A percentile compares a stretch with the other conserved stretches of the same genome.
These are phyloP conservation scores for Acanthosoma haemorrhoidale DNA, from an alignment of 2,888 invertebrate genomes.

Conservation along the genomic window DNA sequence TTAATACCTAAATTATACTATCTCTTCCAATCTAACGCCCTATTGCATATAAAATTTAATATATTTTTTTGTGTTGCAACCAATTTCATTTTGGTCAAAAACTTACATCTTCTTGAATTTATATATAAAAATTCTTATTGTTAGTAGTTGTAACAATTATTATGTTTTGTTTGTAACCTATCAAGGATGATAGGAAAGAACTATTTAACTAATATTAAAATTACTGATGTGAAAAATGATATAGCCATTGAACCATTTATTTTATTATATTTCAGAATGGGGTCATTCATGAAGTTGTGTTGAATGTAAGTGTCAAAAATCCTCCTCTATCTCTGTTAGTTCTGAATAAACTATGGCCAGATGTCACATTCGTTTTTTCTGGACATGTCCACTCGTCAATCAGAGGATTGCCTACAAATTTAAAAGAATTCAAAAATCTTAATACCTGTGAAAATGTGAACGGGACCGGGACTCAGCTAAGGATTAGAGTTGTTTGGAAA, in stretches of 20 bases:
- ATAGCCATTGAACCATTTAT: slow-evolving; percentile 6
- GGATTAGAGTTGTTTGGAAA: slow-evolving; percentile 70
- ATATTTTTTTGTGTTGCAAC: too few species aligned
- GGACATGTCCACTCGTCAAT: slow-evolving; percentile 63
- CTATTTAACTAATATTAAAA: background rate
- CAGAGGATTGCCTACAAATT: slow-evolving; percentile 49
- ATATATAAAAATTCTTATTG: background rate
- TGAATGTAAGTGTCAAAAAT: slow-evolving; percentile 59
- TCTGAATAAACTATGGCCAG: slow-evolving; percentile 54
- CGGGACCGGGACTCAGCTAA: slow-evolving; percentile 47
- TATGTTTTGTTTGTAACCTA: background rate
- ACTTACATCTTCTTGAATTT: too few species aligned
- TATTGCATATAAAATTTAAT: too few species aligned
- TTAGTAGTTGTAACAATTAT: background rate
- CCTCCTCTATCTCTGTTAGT: slow-evolving; percentile 64
- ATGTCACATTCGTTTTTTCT: slow-evolving; percentile 51
- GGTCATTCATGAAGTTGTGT: slow-evolving; percentile 55
- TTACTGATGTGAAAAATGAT: background rate
- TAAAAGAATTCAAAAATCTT: slow-evolving; percentile 43
- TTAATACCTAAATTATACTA: too few species aligned
- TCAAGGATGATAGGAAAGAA: background rate
- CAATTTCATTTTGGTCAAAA: too few species aligned
- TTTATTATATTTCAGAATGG: slow-evolving; percentile 49
- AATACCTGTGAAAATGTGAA: background rate
- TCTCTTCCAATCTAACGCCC: too few species aligned